Percentiles rank a stretch among this genome's conserved stretches.
Evolutionary conservation across 2,113 vertebrate species (phyloP).

Genomic region (Syngnathus typhle): DNA sequence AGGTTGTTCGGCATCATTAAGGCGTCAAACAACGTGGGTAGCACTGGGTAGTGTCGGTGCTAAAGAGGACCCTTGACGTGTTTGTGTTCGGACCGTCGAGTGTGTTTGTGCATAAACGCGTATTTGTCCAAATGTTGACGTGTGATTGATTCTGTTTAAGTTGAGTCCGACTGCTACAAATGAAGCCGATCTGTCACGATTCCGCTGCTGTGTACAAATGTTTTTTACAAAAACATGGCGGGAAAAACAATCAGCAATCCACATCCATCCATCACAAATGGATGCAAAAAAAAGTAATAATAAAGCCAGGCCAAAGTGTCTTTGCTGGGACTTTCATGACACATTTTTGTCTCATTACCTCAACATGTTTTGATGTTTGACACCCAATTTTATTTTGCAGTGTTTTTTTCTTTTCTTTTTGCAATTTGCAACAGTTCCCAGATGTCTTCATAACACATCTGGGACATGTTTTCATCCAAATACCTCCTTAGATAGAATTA

Average conservation of each 20-base stretch:
- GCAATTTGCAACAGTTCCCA: neutral
- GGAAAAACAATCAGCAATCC: neutral
- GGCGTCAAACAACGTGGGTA: slow-evolving; percentile 35
- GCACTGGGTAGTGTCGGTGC: slow-evolving; percentile 4
- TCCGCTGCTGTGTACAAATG: slow-evolving; percentile 37
- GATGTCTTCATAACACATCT: neutral
- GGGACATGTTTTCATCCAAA: neutral
- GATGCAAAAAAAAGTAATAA: neutral
- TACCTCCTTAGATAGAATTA: neutral
- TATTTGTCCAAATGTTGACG: slow-evolving; percentile 21
- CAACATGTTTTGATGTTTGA: slow-evolving; percentile 2
- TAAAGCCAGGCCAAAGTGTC: neutral
- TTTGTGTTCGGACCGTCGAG: slow-evolving; percentile 11
- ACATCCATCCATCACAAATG: neutral
- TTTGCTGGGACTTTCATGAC: slow-evolving; percentile 1
- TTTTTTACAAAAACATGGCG: slow-evolving; percentile 10
- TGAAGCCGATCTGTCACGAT: slow-evolving; percentile 57
- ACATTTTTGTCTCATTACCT: slow-evolving; percentile 9
- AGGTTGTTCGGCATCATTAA: slow-evolving; percentile 54
- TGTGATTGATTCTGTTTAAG: slow-evolving; percentile 69
- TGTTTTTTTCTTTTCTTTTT: neutral
- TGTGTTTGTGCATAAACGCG: slow-evolving; percentile 5
- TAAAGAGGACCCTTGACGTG: slow-evolving; percentile 19
- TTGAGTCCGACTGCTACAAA: slow-evolving; percentile 70
- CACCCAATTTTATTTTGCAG: neutral